phyloP scores from a whole-genome alignment of 2,797 vertebrate genomes.

The Microchirus variegatus region DNA sequence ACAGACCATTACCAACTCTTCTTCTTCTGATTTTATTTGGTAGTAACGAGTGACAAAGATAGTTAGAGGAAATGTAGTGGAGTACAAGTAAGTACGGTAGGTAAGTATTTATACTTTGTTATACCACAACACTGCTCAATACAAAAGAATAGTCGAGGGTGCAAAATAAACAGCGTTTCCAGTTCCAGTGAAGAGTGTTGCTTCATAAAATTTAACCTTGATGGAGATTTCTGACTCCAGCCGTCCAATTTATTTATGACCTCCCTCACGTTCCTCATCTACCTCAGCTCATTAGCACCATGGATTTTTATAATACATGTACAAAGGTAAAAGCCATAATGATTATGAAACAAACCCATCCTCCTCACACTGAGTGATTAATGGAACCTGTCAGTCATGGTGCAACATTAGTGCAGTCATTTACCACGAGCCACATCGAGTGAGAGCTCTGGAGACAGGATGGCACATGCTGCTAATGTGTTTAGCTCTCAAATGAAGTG shows the following conservation, averaged over 20 bases:
- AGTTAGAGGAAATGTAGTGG: too few species aligned
- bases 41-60: too few species aligned
- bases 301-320: conserved; percentile 50
- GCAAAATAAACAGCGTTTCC: conserved; percentile 7
- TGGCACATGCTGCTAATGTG: conserved; percentile 23
- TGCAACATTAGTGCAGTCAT: conserved; percentile 62
- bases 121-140: too few species aligned
- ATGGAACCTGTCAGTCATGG: conserved; percentile 64
- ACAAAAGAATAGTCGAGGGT: not conserved
- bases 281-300: conserved; percentile 53
- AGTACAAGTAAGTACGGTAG: too few species aligned
- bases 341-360: conserved; percentile 67
- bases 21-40: too few species aligned
- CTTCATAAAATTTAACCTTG: conserved; percentile 15
- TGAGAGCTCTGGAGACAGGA: conserved; percentile 41
- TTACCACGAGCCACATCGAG: conserved; percentile 50
- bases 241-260: conserved; percentile 60
- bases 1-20: too few species aligned
- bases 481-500: conserved; percentile 23
- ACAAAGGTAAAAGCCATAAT: conserved; percentile 56
- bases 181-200: not conserved
- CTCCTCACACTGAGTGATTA: conserved; percentile 67
- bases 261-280: conserved; percentile 24
- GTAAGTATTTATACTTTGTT: too few species aligned
- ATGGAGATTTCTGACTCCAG: conserved; percentile 3